phyloP scores from a whole-genome alignment of 2,888 invertebrate genomes.

The Nineta flava region DNA sequence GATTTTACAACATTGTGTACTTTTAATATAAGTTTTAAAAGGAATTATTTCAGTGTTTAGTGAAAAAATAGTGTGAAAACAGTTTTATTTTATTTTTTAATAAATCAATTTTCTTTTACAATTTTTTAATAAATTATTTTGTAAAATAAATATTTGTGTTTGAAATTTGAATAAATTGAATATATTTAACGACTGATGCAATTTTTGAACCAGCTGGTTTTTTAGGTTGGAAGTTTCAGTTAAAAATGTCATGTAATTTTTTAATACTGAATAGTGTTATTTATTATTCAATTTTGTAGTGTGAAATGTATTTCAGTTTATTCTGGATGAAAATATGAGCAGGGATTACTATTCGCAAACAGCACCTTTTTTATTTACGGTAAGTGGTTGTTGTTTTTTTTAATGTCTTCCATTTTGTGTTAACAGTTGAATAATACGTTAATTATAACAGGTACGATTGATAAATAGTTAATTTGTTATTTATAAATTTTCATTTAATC shows the following conservation, averaged over 20 bases:
- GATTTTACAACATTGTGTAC: too few species aligned
- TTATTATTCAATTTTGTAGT: not conserved
- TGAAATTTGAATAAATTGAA: not conserved
- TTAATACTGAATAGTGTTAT: not conserved
- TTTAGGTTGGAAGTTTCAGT: not conserved
- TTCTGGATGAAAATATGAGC: slow-evolving; percentile 14
- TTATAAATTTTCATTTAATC: too few species aligned
- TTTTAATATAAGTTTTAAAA: not conserved
- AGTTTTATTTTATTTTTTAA: not conserved
- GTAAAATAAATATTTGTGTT: not conserved
- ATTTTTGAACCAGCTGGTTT: not conserved
- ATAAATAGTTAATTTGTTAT: too few species aligned
- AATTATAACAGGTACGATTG: too few species aligned
- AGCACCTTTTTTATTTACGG: slow-evolving; percentile 23
- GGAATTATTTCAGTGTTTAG: not conserved
- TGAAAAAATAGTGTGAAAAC: not conserved
- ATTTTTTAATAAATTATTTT: not conserved
- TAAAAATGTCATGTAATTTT: too few species aligned
- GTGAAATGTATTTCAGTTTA: not conserved
- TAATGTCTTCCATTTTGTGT: not conserved
- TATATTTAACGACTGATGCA: too few species aligned
- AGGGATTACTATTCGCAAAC: slow-evolving; percentile 21
- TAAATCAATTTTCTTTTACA: not conserved
- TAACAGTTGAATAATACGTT: not conserved
- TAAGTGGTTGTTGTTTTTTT: slow-evolving; percentile 16